Conservation (phyloP, 2,797 vertebrate genomes). For the Aulostomus chinensis region DNA sequence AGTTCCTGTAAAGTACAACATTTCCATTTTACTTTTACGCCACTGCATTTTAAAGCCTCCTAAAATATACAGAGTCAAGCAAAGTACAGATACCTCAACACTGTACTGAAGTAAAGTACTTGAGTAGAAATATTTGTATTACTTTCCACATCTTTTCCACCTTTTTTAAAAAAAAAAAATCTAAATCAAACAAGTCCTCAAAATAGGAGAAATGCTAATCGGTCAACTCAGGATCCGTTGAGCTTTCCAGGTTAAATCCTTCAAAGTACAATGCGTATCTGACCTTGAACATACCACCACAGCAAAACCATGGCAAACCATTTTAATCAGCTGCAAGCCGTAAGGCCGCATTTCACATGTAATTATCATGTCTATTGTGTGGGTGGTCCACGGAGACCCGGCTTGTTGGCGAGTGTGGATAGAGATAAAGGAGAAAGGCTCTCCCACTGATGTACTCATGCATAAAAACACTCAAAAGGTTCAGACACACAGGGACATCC, state of each 20-base stretch:
- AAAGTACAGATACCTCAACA: too few species aligned
- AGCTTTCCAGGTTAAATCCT: conserved; percentile 38
- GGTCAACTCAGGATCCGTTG: neutral
- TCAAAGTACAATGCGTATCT: conserved; percentile 6
- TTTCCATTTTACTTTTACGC: too few species aligned
- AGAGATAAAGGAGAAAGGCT: conserved; percentile 61
- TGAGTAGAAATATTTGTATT: too few species aligned
- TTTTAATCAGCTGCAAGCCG: conserved; percentile 51
- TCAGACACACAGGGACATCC: conserved; percentile 42
- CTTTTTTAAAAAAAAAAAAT: too few species aligned
- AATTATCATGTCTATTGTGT: conserved; percentile 58
- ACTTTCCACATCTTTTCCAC: too few species aligned
- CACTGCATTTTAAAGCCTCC: too few species aligned
- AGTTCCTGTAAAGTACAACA: too few species aligned
- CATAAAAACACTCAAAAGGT: conserved; percentile 48
- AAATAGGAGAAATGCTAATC: conserved; percentile 15
- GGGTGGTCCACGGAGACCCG: conserved; percentile 44
- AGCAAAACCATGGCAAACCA: conserved; percentile 4
- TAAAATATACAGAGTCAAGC: too few species aligned
- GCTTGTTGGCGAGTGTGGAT: conserved; percentile 46
- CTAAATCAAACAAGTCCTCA: too few species aligned
- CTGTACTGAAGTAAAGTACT: too few species aligned
- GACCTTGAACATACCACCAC: conserved; percentile 59
- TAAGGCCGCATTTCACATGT: conserved; percentile 53
- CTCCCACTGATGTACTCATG: conserved; percentile 40